Evolutionary conservation across 2,888 invertebrate species (phyloP), one percentile per base, ranked within the genome.

Genomic region (Ephialtes manifestator): DNA sequence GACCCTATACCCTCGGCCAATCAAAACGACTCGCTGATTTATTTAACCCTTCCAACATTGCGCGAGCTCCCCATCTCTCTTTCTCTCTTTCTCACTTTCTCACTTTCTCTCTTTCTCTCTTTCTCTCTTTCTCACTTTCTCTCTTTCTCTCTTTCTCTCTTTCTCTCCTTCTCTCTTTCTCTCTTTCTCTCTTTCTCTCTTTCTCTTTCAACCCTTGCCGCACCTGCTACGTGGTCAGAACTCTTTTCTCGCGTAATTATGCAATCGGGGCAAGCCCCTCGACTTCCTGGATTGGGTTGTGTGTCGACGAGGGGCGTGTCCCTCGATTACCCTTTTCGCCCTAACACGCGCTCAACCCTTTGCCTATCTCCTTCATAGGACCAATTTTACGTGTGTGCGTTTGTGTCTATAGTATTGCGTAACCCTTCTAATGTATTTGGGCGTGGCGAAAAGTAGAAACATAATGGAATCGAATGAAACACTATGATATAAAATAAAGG

Each of bases 231-330:
- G 91, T 87, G 81, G 84, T 60, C 63, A 7, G 83, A 88, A 87
- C 85, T 88, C 86, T 89, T 88, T 89, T 78, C 79, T 89, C 87
- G 86, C 87, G 89, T 92, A 93, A 93, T 92, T 91, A 92, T 89
- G 89, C 88, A 90, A 88, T 83, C 88, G 76, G 85, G 90, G 84
- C 88, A 87, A 87, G 76, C 89, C 90, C 70, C 88, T 88, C 86
- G 80, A 71, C 71, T 84, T 35, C 11, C 67, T 87, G 86, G 92
- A 92, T 93, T 92, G 93, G 93, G 51, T 86, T 88, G 80, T 75
- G 76, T 65, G 74, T 67, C 71, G 70, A 43, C 70, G 86, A 88
- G 85, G 89, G 92, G 92, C 92, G 93, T 91, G 89, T 84, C 86
- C 48, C 63, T 13, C 74, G 43, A 28, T 84, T 68, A 85, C 74